Evolutionary conservation across 1,140 invertebrate species (phyloP).

Genomic region (Eupristina koningsbergeri): DNA sequence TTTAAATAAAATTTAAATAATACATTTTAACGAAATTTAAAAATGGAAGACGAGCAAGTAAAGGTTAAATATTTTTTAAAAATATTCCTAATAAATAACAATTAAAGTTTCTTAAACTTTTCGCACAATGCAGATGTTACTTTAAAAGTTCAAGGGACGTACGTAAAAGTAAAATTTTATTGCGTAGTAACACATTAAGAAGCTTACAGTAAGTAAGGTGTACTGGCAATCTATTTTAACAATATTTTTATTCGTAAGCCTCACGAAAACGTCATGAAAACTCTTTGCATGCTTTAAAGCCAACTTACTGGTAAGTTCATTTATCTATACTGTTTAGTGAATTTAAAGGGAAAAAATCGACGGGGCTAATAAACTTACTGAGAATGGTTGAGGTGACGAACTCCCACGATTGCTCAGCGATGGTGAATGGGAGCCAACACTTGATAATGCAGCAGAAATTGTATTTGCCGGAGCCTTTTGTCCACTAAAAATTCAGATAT

Average conservation of each 20-base stretch:
- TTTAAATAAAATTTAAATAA: no score
- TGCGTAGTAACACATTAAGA: no score
- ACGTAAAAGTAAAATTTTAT: no score
- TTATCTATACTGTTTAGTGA: background rate
- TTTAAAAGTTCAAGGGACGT: no score
- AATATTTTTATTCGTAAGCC: background rate
- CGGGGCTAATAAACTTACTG: constrained; percentile 61
- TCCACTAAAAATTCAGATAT: constrained; percentile 75
- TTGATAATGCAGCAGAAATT: constrained; percentile 78
- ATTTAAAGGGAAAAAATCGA: background rate
- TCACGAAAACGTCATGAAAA: background rate
- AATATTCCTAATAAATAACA: no score
- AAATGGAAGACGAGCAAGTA: no score
- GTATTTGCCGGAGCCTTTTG: constrained; percentile 78
- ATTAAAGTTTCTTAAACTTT: no score
- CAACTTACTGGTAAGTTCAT: background rate
- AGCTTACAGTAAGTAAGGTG: background rate
- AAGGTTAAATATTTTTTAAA: no score
- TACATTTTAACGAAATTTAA: no score
- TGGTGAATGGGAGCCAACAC: constrained; percentile 74
- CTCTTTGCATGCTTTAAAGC: background rate
- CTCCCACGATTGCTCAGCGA: constrained; percentile 67
- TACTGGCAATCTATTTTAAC: background rate
- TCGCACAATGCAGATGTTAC: no score
- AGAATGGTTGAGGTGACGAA: constrained; percentile 67